Evolutionary conservation across 2,797 vertebrate species (phyloP).

Genomic region (Babyrousa celebensis): DNA sequence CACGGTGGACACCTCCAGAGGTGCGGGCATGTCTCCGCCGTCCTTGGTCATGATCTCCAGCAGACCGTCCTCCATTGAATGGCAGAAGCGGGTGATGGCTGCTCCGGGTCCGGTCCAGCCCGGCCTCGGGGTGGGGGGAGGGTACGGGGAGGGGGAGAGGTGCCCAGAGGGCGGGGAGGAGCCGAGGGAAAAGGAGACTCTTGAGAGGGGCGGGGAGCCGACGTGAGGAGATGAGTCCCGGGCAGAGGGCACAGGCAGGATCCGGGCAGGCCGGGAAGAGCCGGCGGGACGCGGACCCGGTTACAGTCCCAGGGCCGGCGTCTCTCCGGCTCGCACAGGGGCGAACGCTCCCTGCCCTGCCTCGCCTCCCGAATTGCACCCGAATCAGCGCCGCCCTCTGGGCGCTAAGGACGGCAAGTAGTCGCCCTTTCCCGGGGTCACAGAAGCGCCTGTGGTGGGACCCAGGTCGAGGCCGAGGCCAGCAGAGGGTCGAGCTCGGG

Average conservation of each 20-base stretch:
- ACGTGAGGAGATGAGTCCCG: neutral
- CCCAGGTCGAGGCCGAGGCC: neutral
- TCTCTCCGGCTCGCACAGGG: conserved; percentile 44
- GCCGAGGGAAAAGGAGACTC: conserved; percentile 29
- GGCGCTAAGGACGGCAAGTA: neutral
- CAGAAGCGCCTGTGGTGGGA: neutral
- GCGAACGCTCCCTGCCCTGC: conserved; percentile 35
- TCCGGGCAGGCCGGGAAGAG: neutral
- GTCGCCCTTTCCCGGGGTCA: neutral
- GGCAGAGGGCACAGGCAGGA: neutral
- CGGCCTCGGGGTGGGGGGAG: conserved; percentile 25
- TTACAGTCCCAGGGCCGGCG: conserved; percentile 52
- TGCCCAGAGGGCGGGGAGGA: conserved; percentile 33
- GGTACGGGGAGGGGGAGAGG: neutral
- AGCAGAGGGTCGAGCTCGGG: conserved; percentile 5
- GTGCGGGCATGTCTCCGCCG: conserved; percentile 86
- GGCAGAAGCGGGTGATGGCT: conserved; percentile 70
- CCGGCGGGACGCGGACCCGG: neutral
- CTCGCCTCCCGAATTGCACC: neutral
- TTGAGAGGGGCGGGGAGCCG: neutral
- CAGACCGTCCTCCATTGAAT: conserved; percentile 86
- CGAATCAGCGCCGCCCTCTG: conserved; percentile 2
- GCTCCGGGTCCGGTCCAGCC: conserved; percentile 69
- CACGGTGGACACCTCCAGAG: conserved; percentile 86
- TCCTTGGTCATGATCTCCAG: conserved; percentile 88